Evolutionary conservation across 2,113 vertebrate genomes (phyloP).

Genomic region (Oxygymnocypris stewartii): DNA sequence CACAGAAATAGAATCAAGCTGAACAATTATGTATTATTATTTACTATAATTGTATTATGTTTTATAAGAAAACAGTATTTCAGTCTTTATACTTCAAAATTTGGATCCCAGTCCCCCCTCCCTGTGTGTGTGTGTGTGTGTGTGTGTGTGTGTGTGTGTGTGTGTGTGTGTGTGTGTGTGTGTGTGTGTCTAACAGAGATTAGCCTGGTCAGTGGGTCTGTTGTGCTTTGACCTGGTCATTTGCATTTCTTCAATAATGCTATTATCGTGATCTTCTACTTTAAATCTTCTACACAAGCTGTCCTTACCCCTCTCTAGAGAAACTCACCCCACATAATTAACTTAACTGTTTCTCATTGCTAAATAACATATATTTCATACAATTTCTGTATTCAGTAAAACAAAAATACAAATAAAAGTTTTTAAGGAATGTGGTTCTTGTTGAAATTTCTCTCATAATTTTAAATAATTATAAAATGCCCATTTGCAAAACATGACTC

Average conservation of each 20-base stretch:
- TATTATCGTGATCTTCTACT: background rate
- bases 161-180: constrained; percentile 10
- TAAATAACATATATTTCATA: constrained; percentile 1
- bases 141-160: constrained; percentile 25
- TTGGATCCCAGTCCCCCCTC: no score
- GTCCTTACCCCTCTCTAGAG: background rate
- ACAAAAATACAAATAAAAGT: background rate
- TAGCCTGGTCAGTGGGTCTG: constrained; percentile 49
- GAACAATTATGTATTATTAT: no score
- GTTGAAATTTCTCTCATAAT: background rate
- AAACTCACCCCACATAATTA: background rate
- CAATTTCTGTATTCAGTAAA: background rate
- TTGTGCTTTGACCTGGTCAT: constrained; percentile 50
- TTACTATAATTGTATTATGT: no score
- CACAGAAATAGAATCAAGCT: no score
- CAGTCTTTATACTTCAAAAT: background rate
- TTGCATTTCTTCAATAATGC: constrained; percentile 53
- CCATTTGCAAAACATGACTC: background rate
- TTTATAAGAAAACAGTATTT: background rate
- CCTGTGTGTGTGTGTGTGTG: background rate
- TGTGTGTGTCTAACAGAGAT: constrained; percentile 44
- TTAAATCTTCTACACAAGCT: background rate
- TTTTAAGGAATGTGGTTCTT: background rate
- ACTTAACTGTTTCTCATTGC: background rate
- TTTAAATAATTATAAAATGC: background rate